Evolutionary conservation across 1,140 invertebrate species (phyloP).

Genomic region (Ylistrum balloti): DNA sequence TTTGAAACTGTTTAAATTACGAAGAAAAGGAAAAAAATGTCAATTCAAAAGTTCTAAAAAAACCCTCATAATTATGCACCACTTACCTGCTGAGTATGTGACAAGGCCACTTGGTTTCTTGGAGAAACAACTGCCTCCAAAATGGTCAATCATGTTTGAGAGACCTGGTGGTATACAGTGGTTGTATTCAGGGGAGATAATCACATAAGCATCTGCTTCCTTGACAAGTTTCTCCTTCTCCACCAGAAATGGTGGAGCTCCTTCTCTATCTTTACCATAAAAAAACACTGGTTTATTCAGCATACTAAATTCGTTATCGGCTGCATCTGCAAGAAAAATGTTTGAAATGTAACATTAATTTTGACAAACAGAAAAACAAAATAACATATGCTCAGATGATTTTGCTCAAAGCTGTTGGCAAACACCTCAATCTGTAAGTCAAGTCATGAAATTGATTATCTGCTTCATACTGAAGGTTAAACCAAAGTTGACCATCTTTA

Average conservation of each 20-base stretch:
- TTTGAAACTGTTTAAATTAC: too few relatives aligned
- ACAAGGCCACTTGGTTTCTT: slow-evolving; percentile 83
- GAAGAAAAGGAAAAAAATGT: too few relatives aligned
- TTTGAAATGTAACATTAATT: too few relatives aligned
- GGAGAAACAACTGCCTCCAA: slow-evolving; percentile 79
- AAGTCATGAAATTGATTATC: too few relatives aligned
- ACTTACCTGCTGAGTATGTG: slow-evolving; percentile 82
- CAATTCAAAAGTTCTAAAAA: too few relatives aligned
- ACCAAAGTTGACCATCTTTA: too few relatives aligned
- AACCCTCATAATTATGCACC: too few relatives aligned
- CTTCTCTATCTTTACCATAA: slow-evolving; percentile 72
- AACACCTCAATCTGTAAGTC: too few relatives aligned
- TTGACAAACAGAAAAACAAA: too few relatives aligned
- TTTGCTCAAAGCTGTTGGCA: too few relatives aligned
- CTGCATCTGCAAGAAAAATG: slow-evolving; percentile 80
- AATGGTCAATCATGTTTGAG: slow-evolving; percentile 83
- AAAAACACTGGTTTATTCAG: slow-evolving; percentile 80
- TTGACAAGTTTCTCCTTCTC: slow-evolving; percentile 79
- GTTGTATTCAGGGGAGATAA: slow-evolving; percentile 84
- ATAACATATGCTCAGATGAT: too few relatives aligned
- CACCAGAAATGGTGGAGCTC: slow-evolving; percentile 80
- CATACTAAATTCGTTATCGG: slow-evolving; percentile 79
- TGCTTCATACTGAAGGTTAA: too few relatives aligned
- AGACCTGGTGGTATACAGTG: slow-evolving; percentile 82
- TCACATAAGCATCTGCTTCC: slow-evolving; percentile 82